Conservation (phyloP, 2,888 invertebrate species). For the Temnothorax ravouxi region DNA sequence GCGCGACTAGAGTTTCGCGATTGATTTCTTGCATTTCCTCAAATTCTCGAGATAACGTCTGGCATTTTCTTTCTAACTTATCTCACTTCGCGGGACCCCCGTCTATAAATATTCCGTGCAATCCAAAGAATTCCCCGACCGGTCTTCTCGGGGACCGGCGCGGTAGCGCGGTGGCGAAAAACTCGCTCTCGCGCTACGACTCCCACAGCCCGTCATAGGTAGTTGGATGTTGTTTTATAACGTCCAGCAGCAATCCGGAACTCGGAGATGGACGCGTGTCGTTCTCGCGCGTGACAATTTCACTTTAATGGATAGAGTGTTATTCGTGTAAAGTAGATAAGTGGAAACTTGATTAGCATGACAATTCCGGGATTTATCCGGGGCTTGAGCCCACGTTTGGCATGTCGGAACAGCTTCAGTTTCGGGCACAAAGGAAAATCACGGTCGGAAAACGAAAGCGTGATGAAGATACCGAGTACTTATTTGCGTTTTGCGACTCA, state of each 20-base stretch:
- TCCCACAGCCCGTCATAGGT: conserved; percentile 18
- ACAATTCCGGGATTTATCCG: background rate
- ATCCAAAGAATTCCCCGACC: conserved; percentile 37
- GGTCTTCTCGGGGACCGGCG: conserved; percentile 16
- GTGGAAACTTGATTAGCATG: background rate
- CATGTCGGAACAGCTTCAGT: background rate
- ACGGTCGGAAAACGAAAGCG: background rate
- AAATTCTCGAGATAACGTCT: conserved; percentile 2
- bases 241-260: background rate
- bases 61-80: conserved; percentile 33
- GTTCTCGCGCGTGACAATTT: background rate
- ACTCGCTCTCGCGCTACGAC: conserved; percentile 30
- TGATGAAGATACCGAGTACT: conserved; percentile 1
- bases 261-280: background rate
- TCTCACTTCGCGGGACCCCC: conserved; percentile 17
- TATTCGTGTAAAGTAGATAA: background rate
- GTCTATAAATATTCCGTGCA: conserved; percentile 44
- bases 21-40: conserved; percentile 1
- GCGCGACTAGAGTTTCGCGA: background rate
- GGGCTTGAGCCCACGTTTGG: conserved; percentile 6
- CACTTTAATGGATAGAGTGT: background rate
- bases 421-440: conserved; percentile 8
- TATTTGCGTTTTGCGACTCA: conserved; percentile 20
- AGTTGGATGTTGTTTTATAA: conserved; percentile 16
- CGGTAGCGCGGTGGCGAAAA: background rate